Conservation (phyloP, 2,113 vertebrate species). For the Archocentrus centrarchus region DNA sequence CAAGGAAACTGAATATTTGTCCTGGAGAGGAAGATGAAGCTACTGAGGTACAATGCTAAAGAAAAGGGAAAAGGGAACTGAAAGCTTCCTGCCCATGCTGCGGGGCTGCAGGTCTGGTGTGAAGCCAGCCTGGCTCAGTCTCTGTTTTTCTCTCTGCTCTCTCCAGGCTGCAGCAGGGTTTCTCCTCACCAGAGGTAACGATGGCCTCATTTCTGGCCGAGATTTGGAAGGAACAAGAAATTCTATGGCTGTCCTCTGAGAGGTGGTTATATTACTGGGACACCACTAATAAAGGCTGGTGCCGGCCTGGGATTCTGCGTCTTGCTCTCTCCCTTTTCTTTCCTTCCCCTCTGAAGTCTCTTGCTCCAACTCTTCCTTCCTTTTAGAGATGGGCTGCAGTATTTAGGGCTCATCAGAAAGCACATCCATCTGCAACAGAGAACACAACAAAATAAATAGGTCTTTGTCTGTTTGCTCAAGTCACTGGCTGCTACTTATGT, state of each 20-base stretch:
- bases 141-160: constrained; percentile 43
- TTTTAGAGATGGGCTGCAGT: constrained; percentile 6
- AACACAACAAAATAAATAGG: constrained; percentile 49
- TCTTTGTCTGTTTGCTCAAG: constrained; percentile 44
- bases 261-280: constrained; percentile 74
- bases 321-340: constrained; percentile 43
- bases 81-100: neutral
- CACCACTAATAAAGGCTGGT: constrained; percentile 74
- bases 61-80: neutral
- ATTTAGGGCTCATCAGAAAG: constrained; percentile 25
- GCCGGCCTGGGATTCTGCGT: constrained; percentile 60
- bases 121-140: constrained; percentile 42
- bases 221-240: constrained; percentile 72
- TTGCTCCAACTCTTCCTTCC: constrained; percentile 4
- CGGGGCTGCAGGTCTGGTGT: constrained; percentile 36
- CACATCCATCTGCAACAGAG: constrained; percentile 27
- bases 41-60: neutral
- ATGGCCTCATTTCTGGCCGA: constrained; percentile 67
- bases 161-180: constrained; percentile 33
- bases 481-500: constrained; percentile 27
- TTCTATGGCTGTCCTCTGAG: constrained; percentile 71
- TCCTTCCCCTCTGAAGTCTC: constrained; percentile 39
- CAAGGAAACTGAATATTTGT: constrained; percentile 3
- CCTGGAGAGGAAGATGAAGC: neutral
- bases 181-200: constrained; percentile 61